phyloP scores from a whole-genome alignment of 2,888 invertebrate species.

The Papilio gigon region DNA sequence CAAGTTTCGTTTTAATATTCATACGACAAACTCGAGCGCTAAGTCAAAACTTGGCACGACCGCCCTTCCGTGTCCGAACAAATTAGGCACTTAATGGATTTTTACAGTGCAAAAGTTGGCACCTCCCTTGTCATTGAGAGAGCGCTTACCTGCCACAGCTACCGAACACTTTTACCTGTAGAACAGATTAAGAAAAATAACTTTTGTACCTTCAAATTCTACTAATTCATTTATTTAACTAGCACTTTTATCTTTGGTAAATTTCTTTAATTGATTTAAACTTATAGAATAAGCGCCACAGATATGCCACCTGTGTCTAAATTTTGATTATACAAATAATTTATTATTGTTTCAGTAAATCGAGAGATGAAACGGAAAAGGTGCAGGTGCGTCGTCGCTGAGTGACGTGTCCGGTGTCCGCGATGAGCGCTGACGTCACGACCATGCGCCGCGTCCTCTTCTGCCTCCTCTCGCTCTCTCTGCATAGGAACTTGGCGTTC shows the following conservation, averaged over 20 bases:
- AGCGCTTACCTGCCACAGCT: slow-evolving; percentile 13
- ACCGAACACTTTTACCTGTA: slow-evolving; percentile 20
- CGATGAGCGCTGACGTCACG: slow-evolving; percentile 64
- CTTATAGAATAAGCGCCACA: too few relatives aligned
- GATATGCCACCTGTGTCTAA: too few relatives aligned
- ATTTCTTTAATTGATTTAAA: too few relatives aligned
- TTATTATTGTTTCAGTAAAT: slow-evolving; percentile 64
- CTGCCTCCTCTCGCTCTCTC: slow-evolving; percentile 69
- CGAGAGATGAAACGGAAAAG: slow-evolving; percentile 79
- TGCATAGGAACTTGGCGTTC: slow-evolving; percentile 83
- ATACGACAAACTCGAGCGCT: slow-evolving; percentile 20
- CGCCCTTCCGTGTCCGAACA: slow-evolving; percentile 34
- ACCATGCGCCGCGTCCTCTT: slow-evolving; percentile 75
- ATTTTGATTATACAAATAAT: not conserved
- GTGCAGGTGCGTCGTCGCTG: slow-evolving; percentile 62
- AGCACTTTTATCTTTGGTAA: not conserved
- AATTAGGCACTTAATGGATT: slow-evolving; percentile 40
- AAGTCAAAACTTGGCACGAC: slow-evolving; percentile 38
- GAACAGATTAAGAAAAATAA: slow-evolving; percentile 11
- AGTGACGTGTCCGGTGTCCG: slow-evolving; percentile 60
- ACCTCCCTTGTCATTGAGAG: slow-evolving; percentile 23
- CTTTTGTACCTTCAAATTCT: not conserved
- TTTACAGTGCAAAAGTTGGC: slow-evolving; percentile 37
- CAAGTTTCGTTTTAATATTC: slow-evolving; percentile 35
- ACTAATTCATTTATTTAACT: not conserved